These are phyloP conservation scores for Oceanodroma leucorhoa DNA, from an alignment of 2,797 vertebrate genomes.

Conservation along the genomic window DNA sequence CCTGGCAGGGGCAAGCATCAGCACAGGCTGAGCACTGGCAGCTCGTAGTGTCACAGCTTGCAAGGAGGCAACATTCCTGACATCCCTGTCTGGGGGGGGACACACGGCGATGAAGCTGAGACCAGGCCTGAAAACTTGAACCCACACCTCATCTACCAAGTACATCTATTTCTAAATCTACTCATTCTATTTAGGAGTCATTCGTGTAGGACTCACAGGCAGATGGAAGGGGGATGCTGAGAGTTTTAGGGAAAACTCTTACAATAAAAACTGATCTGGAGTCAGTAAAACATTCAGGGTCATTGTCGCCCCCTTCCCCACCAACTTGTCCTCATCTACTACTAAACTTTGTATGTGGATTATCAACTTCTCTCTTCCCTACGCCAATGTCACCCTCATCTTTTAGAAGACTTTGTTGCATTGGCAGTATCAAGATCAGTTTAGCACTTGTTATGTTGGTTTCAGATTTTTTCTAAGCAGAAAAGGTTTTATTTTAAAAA, in stretches of 20 bases:
- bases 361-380: neutral
- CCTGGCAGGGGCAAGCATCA: neutral
- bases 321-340: neutral
- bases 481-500: slow-evolving; percentile 35
- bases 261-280: neutral
- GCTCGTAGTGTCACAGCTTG: neutral
- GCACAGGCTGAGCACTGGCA: neutral
- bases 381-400: neutral
- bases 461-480: neutral
- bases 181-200: neutral
- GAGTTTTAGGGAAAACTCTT: neutral
- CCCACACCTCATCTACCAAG: neutral
- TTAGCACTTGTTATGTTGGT: neutral
- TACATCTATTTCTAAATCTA: neutral
- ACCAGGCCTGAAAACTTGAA: neutral
- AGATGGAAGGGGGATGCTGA: neutral
- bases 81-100: neutral
- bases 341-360: neutral
- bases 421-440: neutral
- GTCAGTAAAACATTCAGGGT: neutral
- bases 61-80: neutral
- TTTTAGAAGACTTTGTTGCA: neutral
- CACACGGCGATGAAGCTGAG: neutral
- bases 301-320: neutral
- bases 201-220: accelerated